Base-by-base conservation (phyloP, 2,797 vertebrate species). In the Leptatherina wallacei region DNA sequence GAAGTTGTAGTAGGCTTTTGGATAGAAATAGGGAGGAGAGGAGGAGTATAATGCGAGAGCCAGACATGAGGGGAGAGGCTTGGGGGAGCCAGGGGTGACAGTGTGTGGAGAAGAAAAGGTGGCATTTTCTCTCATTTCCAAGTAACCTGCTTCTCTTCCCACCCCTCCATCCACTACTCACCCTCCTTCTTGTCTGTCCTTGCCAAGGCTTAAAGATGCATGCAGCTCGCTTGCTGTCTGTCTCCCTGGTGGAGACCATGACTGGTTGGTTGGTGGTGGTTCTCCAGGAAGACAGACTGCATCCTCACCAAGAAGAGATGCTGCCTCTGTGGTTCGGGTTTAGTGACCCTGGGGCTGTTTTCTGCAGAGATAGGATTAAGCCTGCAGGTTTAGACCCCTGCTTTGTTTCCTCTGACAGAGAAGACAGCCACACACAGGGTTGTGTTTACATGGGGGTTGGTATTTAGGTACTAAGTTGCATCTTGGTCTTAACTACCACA, bases 281-380 rank as follows among this genome's bases (percentile, higher is more conserved):
- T 78, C 86, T 85, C 85, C 65, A n/a, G 71, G 83, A 86, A 87
- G 84, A 49, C 62, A 18, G 67, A 78, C 86, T 47, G 56, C 84
- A 85, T 82, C 84, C 71, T 85, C 58, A 71, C 85, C 85, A 82
- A 55, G 62, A 87, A 82, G 83, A 90, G 89, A 81, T 92, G 91
- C 89, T 81, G 60, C 90, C 84, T 89, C 82, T 73, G 89, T 68
- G 77, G 81, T 79, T 72, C 4, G 66, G 83, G 83, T 87, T 86
- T 81, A 72, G 87, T 86, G 87, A 91, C 81, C 84, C 84, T 13
- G 75, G 65, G 84, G 81, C 68, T 86, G 71, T 88, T 91, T 86
- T 89, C 86, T 82, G 72, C 82, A 79, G 78, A 84, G 83, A 88
- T 54, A 35, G 91, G 93, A 93, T 94, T 93, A 93, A 86, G 83